Evolutionary conservation across 2,113 vertebrate genomes (phyloP), one percentile per base, ranked within the genome.

Genomic region (Pelusios castaneus): DNA sequence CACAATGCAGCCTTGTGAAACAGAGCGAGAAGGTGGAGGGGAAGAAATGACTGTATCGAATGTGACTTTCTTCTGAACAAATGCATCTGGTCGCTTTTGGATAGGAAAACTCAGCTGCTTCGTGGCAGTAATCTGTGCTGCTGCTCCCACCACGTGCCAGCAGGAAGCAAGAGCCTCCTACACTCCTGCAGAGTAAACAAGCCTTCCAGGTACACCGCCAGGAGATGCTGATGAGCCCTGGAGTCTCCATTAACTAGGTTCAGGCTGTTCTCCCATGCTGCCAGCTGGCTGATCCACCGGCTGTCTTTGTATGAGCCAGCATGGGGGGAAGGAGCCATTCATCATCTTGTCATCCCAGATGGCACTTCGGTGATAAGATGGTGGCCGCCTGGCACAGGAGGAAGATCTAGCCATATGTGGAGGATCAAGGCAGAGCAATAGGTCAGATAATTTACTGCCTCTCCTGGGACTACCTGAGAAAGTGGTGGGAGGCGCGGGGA

Each of bases 31-130:
- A 16, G 27, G 31, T 25, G 75, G 25, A 16, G 27, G 31, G 21
- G 75, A 25, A 31, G 75, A 38, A 3, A 43, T 16, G 25, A 16
- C 7, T 6, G 24, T 24, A 9, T 0, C 0, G 47, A 52, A 80
- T 80, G 88, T 21, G 81, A 89, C 89, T 25, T 41, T 67, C 51
- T 41, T 25, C 17, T 47, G 75, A 27, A 47, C 43, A 29, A 31
- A 31, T 12, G 43, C 4, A 8, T 77, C 43, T 9, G 25, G 27
- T 25, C 47, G 8, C 1, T 87, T 27, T 41, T 24, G 6, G 22
- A 25, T 25, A 55, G 51, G 51, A 16, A 67, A 16, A 25, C n/a
- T 5, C 47, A 16, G 8, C n/a, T 27, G 75, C 78, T 41, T 21
- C 21, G 25, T 5, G 14, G n/a, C 51, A 41, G 10, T 34, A 24